Evolutionary conservation across 2,888 invertebrate species (phyloP), one percentile per base, ranked within the genome.

Genomic region (Acrobasis repandana): DNA sequence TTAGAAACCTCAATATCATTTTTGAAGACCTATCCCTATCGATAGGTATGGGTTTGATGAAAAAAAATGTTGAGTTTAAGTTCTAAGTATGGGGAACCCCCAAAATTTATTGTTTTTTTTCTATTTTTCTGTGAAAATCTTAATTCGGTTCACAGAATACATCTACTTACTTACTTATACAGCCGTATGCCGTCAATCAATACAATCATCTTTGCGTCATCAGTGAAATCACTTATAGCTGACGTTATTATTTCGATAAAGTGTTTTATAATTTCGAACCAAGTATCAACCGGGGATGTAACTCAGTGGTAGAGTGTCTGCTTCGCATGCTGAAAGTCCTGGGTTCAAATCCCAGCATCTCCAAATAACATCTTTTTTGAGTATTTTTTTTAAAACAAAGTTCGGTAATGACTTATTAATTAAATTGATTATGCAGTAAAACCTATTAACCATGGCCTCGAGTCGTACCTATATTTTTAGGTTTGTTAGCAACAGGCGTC

Each of bases 261-360:
- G 0, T 59, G 36, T 28, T 54, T 10, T 0, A 15, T 60, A 63
- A 71, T 75, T 77, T 77, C 68, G 62, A 0, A 11, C 0, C 0
- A 0, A 0, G 0, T 0, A 0, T 0, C 0, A 14, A 67, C 62
- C 67, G 89, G 89, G 88, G 88, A 82, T 88, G 86, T 90, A 88
- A 86, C 88, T 88, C 89, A 90, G 89, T 86, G 88, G 90, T 88
- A 89, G 88, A 88, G 88, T 87, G 88, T 86, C 86, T 86, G 90
- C 88, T 90, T 89, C 86, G 78, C 89, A 88, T 89, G 88, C 87
- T 85, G 86, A 86, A 89, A 89, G 90, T 88, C 91, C 87, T 86
- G 91, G 89, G 90, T 90, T 92, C 91, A 87, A 92, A 89, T 89
- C 90, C 89, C 91, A 86, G 87, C 87, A 82, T 84, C 90, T 92